These are phyloP conservation scores for Solenopsis fugax DNA, from an alignment of 1,140 invertebrate species.

Conservation along the genomic window DNA sequence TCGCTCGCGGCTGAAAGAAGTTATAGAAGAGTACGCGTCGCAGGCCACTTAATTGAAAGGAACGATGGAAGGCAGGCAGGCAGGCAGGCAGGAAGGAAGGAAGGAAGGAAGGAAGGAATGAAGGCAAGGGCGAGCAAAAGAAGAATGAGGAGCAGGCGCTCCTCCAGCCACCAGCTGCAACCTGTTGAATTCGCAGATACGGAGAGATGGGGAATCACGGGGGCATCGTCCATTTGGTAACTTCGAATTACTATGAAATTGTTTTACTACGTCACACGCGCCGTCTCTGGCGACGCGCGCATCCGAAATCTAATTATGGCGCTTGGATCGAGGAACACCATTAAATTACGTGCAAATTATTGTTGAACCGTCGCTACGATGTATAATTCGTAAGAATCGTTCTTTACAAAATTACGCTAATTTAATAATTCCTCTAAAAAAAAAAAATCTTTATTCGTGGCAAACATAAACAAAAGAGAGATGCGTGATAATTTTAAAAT, in stretches of 20 bases:
- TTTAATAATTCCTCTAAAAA: too few relatives aligned
- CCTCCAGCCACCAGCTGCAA: constrained; percentile 75
- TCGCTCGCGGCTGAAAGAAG: constrained; percentile 50
- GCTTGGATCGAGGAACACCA: too few relatives aligned
- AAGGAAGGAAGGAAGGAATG: constrained; percentile 65
- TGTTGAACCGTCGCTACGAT: not conserved
- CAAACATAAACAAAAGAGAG: not conserved
- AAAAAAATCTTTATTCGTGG: not conserved
- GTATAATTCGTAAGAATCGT: not conserved
- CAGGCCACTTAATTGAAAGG: constrained; percentile 77
- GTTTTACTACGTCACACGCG: constrained; percentile 19
- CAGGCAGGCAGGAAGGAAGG: constrained; percentile 47
- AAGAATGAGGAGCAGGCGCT: constrained; percentile 67
- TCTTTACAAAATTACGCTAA: not conserved
- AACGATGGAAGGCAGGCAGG: constrained; percentile 68
- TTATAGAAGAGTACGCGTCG: constrained; percentile 23
- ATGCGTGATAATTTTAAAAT: constrained; percentile 12
- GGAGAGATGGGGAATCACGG: constrained; percentile 62
- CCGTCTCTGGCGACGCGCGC: not conserved
- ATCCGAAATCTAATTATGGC: constrained; percentile 7
- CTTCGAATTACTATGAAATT: constrained; percentile 57
- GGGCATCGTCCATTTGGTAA: constrained; percentile 52
- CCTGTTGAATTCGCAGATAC: constrained; percentile 81
- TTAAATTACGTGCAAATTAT: not conserved
- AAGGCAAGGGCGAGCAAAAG: constrained; percentile 66